These are phyloP conservation scores for Numida meleagris DNA, from an alignment of 2,113 vertebrate species.

Conservation along the genomic window DNA sequence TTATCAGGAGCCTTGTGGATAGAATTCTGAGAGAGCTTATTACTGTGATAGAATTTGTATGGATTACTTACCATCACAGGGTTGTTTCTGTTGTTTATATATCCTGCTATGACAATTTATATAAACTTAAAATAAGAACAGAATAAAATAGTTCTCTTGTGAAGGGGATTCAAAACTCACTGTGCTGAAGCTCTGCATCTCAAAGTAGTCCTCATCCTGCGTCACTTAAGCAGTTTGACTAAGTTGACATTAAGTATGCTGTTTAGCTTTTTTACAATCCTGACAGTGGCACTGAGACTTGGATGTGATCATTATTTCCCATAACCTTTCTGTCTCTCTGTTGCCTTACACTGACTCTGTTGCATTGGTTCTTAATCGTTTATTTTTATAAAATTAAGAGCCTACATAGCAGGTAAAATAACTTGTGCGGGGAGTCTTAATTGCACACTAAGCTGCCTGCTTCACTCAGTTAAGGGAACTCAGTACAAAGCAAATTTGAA, in stretches of 20 bases:
- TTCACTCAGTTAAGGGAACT: neutral
- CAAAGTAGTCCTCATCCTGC: neutral
- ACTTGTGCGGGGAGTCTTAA: neutral
- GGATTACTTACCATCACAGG: constrained; percentile 56
- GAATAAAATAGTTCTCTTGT: neutral
- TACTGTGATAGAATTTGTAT: constrained; percentile 68
- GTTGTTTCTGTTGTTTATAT: constrained; percentile 67
- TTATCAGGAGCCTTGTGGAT: constrained; percentile 28
- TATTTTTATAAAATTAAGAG: neutral
- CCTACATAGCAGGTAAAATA: neutral
- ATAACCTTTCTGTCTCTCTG: neutral
- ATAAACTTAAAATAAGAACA: constrained; percentile 63
- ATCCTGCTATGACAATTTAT: neutral
- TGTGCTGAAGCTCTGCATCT: neutral
- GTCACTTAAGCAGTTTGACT: neutral
- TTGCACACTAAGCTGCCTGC: neutral
- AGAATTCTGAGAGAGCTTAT: constrained; percentile 42
- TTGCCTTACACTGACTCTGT: neutral
- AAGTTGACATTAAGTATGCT: neutral
- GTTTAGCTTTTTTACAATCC: neutral
- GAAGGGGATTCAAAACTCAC: constrained; percentile 10
- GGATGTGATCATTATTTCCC: neutral
- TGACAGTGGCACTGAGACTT: neutral
- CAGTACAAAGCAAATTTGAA: constrained; percentile 18
- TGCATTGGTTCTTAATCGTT: neutral